phyloP scores from a whole-genome alignment of 1,140 invertebrate species.

The Megathymus violae region DNA sequence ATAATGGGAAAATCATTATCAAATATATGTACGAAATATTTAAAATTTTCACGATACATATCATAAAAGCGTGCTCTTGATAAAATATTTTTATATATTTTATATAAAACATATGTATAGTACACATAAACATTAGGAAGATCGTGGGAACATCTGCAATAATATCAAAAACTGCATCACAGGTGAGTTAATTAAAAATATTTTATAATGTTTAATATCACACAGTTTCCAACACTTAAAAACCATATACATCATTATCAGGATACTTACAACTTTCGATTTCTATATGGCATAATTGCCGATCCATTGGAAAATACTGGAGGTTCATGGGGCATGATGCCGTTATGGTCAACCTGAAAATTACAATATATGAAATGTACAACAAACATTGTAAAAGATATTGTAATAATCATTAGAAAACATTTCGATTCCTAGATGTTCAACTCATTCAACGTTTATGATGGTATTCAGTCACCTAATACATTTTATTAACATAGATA shows the following conservation, averaged over 20 bases:
- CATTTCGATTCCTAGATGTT: no score
- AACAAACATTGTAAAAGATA: no score
- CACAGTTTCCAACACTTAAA: constrained; percentile 3
- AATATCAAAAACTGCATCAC: constrained; percentile 21
- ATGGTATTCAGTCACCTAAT: no score
- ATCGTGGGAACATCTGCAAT: constrained; percentile 25
- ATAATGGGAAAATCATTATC: constrained; percentile 18
- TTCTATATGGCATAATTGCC: constrained; percentile 98
- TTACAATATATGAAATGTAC: constrained; percentile 60
- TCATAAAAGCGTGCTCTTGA: constrained; percentile 43
- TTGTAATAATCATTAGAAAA: no score
- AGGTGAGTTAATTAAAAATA: constrained; percentile 23
- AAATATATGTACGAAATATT: constrained; percentile 13
- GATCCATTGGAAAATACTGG: constrained; percentile 99
- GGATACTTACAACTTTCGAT: constrained; percentile 98
- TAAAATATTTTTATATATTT: constrained; percentile 17
- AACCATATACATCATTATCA: constrained; percentile 34
- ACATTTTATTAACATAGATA: no score
- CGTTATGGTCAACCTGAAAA: constrained; percentile 95
- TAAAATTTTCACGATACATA: constrained; percentile 39
- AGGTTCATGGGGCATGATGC: constrained; percentile 99
- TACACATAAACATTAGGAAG: constrained; percentile 25
- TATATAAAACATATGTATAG: constrained; percentile 15
- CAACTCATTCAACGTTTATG: no score
- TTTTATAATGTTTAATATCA: constrained; percentile 14